Percentiles rank a stretch among this genome's conserved stretches.
phyloP scores from a whole-genome alignment of 2,888 invertebrate genomes.

The Eupelmus urozonus region DNA sequence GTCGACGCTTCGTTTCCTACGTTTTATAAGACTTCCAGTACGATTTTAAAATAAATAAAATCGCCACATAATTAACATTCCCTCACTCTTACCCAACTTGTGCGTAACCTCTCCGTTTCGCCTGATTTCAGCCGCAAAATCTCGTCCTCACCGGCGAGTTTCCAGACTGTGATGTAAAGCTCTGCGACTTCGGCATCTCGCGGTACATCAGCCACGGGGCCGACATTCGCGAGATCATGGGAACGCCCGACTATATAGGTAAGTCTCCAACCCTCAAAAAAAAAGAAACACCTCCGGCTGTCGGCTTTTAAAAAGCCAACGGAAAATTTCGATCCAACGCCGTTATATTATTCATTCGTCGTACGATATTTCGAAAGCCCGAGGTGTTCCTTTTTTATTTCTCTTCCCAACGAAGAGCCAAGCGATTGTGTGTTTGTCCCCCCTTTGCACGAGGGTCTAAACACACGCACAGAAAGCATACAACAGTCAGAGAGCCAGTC shows the following conservation, averaged over 20 bases:
- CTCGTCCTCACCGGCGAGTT: slow-evolving; percentile 89
- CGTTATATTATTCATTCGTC: slow-evolving; percentile 24
- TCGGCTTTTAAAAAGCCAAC: slow-evolving; percentile 10
- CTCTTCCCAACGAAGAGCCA: not conserved
- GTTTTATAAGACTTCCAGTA: not conserved
- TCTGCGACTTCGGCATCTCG: slow-evolving; percentile 96
- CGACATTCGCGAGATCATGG: slow-evolving; percentile 95
- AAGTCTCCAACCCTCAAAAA: slow-evolving; percentile 76
- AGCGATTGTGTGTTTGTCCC: slow-evolving; percentile 1
- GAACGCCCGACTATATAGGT: slow-evolving; percentile 97
- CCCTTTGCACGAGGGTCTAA: not conserved
- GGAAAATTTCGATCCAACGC: slow-evolving; percentile 26
- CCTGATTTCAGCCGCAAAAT: slow-evolving; percentile 90
- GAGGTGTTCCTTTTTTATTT: slow-evolving; percentile 9
- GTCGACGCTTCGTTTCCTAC: not conserved
- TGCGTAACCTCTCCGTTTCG: too few species aligned
- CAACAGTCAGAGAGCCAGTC: not conserved
- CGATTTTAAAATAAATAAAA: not conserved
- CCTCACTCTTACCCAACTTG: too few species aligned
- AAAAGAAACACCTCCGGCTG: too few species aligned
- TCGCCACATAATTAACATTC: too few species aligned
- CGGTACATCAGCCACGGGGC: slow-evolving; percentile 93
- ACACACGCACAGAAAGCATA: not conserved
- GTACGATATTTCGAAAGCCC: slow-evolving; percentile 23
- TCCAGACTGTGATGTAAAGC: slow-evolving; percentile 88